These are phyloP conservation scores for Nephrotoma flavescens DNA, from an alignment of 2,888 invertebrate genomes.

Conservation along the genomic window DNA sequence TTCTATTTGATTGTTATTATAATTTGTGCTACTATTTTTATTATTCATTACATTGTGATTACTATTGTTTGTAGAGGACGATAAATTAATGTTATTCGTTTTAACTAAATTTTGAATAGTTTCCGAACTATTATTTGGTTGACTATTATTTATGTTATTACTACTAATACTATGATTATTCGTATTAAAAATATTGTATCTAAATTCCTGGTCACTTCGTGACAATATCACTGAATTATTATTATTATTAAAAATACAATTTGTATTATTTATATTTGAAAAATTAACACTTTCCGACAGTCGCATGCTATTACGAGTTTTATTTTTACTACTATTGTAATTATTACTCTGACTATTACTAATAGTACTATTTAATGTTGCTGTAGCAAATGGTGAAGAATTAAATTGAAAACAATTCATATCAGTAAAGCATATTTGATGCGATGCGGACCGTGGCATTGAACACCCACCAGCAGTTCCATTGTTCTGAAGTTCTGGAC, in stretches of 20 bases:
- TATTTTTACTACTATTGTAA: slow-evolving; percentile 6
- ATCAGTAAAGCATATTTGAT: slow-evolving; percentile 32
- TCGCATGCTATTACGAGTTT: slow-evolving; percentile 16
- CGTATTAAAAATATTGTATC: slow-evolving; percentile 20
- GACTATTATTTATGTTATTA: slow-evolving; percentile 9
- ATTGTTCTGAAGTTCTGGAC: slow-evolving; percentile 46
- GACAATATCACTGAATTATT: slow-evolving; percentile 16
- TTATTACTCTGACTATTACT: slow-evolving; percentile 5
- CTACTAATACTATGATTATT: slow-evolving; percentile 9
- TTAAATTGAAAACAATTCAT: slow-evolving; percentile 2
- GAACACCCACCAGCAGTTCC: slow-evolving; percentile 25
- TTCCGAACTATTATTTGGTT: slow-evolving; percentile 3
- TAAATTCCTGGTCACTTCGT: slow-evolving; percentile 30
- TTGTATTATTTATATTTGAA: slow-evolving; percentile 13
- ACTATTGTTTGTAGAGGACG: neutral
- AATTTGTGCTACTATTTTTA: slow-evolving; percentile 17
- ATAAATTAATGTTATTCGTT: slow-evolving; percentile 19
- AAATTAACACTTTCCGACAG: slow-evolving; percentile 23
- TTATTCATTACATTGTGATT: neutral
- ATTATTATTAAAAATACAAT: slow-evolving; percentile 3
- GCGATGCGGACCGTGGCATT: slow-evolving; percentile 44
- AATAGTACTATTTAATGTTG: neutral
- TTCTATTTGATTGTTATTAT: slow-evolving; percentile 18
- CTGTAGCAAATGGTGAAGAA: neutral
- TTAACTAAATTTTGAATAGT: slow-evolving; percentile 12